Percentiles rank a stretch among this genome's conserved stretches.
These are phyloP conservation scores for Phalloptychus januarius DNA, from an alignment of 2,797 vertebrate species.

Conservation along the genomic window DNA sequence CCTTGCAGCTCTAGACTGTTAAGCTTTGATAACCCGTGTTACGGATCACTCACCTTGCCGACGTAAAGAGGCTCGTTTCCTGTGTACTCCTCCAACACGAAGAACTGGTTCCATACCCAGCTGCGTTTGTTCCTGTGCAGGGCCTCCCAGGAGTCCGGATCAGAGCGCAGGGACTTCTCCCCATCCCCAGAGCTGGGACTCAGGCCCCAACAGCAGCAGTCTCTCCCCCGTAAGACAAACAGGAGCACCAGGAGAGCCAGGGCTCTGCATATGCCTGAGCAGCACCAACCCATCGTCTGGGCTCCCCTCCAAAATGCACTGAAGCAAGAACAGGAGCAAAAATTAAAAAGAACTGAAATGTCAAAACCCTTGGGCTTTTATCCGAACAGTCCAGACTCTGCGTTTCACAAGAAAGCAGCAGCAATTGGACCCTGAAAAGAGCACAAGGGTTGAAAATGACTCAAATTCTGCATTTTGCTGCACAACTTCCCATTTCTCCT, in stretches of 20 bases:
- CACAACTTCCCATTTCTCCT: conserved; percentile 53
- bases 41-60: conserved; percentile 89
- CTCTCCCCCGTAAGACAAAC: conserved; percentile 84
- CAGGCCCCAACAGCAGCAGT: conserved; percentile 80
- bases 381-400: conserved; percentile 68
- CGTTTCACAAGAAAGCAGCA: conserved; percentile 61
- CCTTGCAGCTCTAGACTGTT: conserved; percentile 5
- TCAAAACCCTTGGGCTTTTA: conserved; percentile 71
- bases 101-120: conserved; percentile 99
- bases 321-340: conserved; percentile 54
- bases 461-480: conserved; percentile 67
- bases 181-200: conserved; percentile 66
- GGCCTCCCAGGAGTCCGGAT: conserved; percentile 76
- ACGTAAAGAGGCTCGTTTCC: conserved; percentile 96
- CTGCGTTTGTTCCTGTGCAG: conserved; percentile 89
- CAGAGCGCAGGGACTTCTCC: conserved; percentile 59
- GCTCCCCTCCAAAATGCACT: conserved; percentile 52
- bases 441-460: conserved; percentile 45
- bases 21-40: conserved; percentile 13
- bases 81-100: conserved; percentile 97
- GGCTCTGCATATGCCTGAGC: conserved; percentile 66
- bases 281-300: conserved; percentile 87
- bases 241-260: conserved; percentile 86
- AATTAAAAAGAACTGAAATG: conserved; percentile 62
- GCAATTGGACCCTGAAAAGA: conserved; percentile 55